These are phyloP conservation scores for Probaryconus sp. DNA, from an alignment of 1,140 invertebrate species.

Conservation along the genomic window DNA sequence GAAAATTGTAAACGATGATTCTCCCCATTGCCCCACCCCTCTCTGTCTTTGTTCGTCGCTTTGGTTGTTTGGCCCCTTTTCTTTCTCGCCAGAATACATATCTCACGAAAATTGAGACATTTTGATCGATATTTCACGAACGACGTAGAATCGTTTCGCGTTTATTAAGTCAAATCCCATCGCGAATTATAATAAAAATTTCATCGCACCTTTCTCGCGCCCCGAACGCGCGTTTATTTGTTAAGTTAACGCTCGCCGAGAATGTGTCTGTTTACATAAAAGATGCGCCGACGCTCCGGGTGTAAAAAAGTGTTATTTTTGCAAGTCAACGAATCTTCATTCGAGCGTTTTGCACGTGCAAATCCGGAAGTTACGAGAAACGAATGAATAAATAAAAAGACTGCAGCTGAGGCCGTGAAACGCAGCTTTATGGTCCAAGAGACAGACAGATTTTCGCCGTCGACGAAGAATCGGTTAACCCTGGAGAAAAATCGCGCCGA, in stretches of 20 bases:
- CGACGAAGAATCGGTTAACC: slow-evolving; percentile 11
- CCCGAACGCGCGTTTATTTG: neutral
- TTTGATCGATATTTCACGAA: neutral
- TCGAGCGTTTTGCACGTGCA: slow-evolving; percentile 8
- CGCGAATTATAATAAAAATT: too few species aligned
- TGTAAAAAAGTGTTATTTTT: slow-evolving; percentile 9
- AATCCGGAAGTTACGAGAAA: slow-evolving; percentile 13
- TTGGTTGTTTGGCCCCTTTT: too few species aligned
- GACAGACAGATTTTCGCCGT: neutral
- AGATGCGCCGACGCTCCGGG: neutral
- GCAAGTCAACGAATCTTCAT: slow-evolving; percentile 16
- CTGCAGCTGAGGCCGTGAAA: neutral
- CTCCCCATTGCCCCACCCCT: neutral
- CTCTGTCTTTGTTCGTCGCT: too few species aligned
- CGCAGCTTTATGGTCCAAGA: neutral
- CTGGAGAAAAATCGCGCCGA: slow-evolving; percentile 9
- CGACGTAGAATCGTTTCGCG: too few species aligned
- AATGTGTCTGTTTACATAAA: neutral
- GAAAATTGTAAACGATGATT: neutral
- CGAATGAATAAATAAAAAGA: slow-evolving; percentile 18
- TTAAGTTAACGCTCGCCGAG: neutral
- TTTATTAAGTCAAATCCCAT: too few species aligned
- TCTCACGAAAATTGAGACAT: neutral
- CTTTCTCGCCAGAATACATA: too few species aligned
- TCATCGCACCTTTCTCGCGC: neutral